A percentile compares a stretch with the other conserved stretches of the same genome.
phyloP scores from a whole-genome alignment of 2,888 invertebrate species.

The Tromatobia lineatoria region DNA sequence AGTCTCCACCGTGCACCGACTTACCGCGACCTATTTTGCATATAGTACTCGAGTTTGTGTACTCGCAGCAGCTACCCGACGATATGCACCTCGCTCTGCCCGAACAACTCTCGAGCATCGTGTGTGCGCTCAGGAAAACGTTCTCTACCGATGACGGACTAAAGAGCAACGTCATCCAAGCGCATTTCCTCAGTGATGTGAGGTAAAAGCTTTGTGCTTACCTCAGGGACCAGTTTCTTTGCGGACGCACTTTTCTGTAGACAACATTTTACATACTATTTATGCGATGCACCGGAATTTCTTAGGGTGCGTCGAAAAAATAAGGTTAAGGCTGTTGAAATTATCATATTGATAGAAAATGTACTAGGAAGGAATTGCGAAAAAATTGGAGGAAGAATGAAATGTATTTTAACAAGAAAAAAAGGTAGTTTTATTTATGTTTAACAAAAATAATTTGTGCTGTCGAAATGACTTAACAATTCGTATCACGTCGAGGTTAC shows the following conservation, averaged over 20 bases:
- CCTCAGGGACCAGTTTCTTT: constrained; percentile 2
- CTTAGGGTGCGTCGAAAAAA: background rate
- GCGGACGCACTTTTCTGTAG: background rate
- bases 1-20: constrained; percentile 24
- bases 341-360: background rate
- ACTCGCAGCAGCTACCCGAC: background rate
- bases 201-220: constrained; percentile 22
- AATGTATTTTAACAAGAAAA: no score
- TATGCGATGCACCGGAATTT: background rate
- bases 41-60: constrained; percentile 34
- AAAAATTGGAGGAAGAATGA: no score
- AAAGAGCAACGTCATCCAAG: constrained; percentile 30
- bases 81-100: background rate
- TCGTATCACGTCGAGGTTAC: no score
- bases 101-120: background rate
- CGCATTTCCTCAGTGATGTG: constrained; percentile 30
- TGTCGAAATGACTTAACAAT: no score
- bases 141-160: background rate
- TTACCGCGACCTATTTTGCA: constrained; percentile 58
- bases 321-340: background rate
- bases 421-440: no score
- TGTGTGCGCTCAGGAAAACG: constrained; percentile 11
- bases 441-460: no score
- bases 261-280: background rate
- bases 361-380: background rate